Evolutionary conservation across 2,797 vertebrate genomes (phyloP).

Genomic region (Manis javanica): DNA sequence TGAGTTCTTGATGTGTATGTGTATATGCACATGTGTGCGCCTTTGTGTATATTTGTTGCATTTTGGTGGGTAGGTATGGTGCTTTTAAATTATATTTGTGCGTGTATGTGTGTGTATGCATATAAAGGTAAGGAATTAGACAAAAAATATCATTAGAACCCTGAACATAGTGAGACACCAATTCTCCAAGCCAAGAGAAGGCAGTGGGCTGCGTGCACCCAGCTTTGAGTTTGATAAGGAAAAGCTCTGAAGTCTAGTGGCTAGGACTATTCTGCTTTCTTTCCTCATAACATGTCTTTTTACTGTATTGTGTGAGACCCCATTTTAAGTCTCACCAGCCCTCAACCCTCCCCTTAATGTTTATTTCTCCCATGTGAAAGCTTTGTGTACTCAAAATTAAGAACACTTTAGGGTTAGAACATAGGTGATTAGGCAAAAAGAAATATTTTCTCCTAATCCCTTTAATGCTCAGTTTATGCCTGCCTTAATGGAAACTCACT

Average conservation of each 20-base stretch:
- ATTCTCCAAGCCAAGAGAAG: neutral
- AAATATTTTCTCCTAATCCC: neutral
- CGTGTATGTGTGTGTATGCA: neutral
- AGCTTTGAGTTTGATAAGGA: neutral
- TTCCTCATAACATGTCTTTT: neutral
- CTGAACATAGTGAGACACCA: neutral
- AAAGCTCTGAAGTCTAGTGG: neutral
- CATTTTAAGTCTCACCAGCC: neutral
- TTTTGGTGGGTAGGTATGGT: neutral
- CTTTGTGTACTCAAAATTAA: neutral
- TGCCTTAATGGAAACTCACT: neutral
- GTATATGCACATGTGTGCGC: accelerated
- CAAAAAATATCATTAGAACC: neutral
- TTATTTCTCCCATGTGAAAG: neutral
- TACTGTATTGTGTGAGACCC: neutral
- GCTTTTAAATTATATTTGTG: neutral
- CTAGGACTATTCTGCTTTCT: neutral
- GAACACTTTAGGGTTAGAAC: neutral
- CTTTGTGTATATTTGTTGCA: neutral
- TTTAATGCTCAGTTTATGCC: neutral
- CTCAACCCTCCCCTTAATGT: neutral
- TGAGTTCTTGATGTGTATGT: neutral
- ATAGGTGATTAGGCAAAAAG: neutral
- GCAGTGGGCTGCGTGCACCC: neutral
- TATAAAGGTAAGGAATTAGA: neutral